Conservation (phyloP, 1,140 invertebrate genomes). For the Orchesella cincta region DNA sequence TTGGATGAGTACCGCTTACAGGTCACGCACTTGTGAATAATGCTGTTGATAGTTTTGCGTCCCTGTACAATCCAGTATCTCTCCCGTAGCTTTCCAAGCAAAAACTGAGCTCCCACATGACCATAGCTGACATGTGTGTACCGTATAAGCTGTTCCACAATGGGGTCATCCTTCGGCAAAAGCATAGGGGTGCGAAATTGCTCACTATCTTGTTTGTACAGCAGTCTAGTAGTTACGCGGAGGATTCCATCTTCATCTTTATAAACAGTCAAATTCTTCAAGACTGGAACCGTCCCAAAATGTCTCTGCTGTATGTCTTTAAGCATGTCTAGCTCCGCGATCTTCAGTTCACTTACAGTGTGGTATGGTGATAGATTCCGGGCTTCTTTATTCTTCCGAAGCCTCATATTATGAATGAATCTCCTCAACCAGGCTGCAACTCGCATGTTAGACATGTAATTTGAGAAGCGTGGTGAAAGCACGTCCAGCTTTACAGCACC, state of each 20-base stretch:
- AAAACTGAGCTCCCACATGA: background rate
- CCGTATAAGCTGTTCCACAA: background rate
- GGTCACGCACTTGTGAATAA: background rate
- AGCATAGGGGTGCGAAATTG: background rate
- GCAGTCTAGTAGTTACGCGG: background rate
- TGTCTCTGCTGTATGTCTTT: background rate
- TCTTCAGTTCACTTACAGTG: conserved; percentile 26
- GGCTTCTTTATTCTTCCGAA: background rate
- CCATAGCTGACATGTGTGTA: background rate
- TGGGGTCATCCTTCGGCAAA: background rate
- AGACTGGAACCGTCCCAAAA: background rate
- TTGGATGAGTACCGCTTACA: background rate
- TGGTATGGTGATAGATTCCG: background rate
- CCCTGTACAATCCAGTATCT: background rate
- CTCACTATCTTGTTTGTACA: background rate
- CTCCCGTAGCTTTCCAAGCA: background rate
- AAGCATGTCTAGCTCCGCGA: conserved; percentile 24
- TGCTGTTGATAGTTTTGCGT: background rate
- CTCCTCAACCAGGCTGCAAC: background rate
- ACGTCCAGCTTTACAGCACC: background rate
- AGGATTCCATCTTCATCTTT: background rate
- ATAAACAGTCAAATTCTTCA: background rate
- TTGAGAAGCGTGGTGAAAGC: background rate
- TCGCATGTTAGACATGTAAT: background rate
- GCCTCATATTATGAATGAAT: background rate